Percentiles rank a stretch among this genome's conserved stretches.
Conservation (phyloP, 2,797 vertebrate species). For the Lagorchestes hirsutus region DNA sequence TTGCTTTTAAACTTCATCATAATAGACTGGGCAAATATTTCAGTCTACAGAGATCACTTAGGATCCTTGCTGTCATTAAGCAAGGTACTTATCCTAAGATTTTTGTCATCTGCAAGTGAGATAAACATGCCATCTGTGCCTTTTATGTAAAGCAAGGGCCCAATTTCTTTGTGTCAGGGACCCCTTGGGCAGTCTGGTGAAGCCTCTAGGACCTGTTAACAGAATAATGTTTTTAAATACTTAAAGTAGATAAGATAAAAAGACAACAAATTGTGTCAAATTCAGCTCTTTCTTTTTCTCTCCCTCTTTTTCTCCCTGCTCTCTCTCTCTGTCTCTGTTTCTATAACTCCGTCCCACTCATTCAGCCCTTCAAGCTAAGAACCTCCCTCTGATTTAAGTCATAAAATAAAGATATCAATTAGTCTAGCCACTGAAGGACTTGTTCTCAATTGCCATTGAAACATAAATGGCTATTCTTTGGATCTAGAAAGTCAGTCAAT, state of each 20-base stretch:
- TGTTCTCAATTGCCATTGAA: neutral
- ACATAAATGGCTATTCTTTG: neutral
- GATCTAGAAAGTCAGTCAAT: neutral
- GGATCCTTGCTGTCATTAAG: too few species aligned
- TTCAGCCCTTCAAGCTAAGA: neutral
- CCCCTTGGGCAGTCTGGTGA: neutral
- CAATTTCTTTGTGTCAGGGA: neutral
- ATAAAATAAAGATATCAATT: neutral
- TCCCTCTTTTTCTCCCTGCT: neutral
- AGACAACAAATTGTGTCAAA: neutral
- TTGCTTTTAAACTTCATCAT: neutral
- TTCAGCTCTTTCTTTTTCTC: neutral
- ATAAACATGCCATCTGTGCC: too few species aligned
- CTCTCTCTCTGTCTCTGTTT: neutral
- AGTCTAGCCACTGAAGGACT: neutral
- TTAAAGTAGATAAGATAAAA: neutral
- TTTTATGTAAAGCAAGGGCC: too few species aligned
- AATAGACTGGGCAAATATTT: neutral
- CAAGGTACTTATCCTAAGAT: too few species aligned
- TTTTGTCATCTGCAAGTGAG: too few species aligned
- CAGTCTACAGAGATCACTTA: neutral
- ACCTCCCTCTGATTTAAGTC: neutral
- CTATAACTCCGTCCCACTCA: neutral
- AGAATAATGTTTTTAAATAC: neutral
- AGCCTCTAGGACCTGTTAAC: neutral